These are phyloP conservation scores for Varecia variegata DNA, from an alignment of 2,797 vertebrate genomes.

Conservation along the genomic window DNA sequence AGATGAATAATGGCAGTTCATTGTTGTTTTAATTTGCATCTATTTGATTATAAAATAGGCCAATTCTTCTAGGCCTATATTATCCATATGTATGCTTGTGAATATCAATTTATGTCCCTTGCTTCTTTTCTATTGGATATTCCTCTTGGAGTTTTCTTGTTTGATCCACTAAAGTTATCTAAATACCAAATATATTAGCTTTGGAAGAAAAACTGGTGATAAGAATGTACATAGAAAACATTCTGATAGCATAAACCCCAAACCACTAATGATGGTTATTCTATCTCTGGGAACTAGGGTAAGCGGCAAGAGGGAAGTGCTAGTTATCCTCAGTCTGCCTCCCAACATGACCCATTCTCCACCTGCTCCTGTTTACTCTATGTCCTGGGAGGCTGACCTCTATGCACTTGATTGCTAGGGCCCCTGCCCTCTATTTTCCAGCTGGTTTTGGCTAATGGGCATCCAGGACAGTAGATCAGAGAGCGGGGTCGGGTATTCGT, in stretches of 20 bases:
- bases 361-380: background rate
- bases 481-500: accelerated
- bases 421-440: background rate
- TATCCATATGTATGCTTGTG: background rate
- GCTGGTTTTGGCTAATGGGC: background rate
- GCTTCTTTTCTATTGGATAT: background rate
- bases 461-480: background rate
- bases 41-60: slow-evolving; percentile 51
- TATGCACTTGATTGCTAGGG: background rate
- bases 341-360: accelerated
- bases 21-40: slow-evolving; percentile 68
- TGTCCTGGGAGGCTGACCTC: background rate
- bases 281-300: background rate
- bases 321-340: background rate
- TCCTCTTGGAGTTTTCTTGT: background rate
- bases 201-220: background rate
- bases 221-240: background rate
- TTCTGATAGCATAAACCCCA: background rate
- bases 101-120: background rate
- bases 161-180: background rate
- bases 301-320: accelerated
- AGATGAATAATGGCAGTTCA: slow-evolving; percentile 36
- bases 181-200: background rate
- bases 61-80: background rate
- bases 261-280: background rate